phyloP scores from a whole-genome alignment of 2,888 invertebrate species.

The Troglohyphantes excavatus region DNA sequence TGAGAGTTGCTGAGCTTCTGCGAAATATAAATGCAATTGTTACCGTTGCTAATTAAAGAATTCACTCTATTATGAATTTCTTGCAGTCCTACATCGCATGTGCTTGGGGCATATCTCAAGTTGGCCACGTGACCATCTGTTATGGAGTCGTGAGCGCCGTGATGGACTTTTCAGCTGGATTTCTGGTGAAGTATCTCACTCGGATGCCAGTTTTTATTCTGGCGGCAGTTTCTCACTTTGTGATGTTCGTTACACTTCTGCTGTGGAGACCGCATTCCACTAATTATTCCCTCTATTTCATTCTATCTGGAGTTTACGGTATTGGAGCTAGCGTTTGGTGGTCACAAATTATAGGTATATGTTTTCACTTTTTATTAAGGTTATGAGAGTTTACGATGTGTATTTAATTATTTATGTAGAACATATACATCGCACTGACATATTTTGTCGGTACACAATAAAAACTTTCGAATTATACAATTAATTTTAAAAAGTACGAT shows the following conservation, averaged over 20 bases:
- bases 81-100: constrained; percentile 93
- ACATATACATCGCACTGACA: no score
- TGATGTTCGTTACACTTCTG: constrained; percentile 90
- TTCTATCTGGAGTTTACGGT: constrained; percentile 96
- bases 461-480: no score
- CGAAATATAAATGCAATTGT: no score
- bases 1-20: no score
- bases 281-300: constrained; percentile 91
- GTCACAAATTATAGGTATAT: constrained; percentile 95
- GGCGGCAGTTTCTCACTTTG: constrained; percentile 89
- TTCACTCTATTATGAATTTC: constrained; percentile 54
- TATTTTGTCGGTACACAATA: no score
- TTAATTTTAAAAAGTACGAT: no score
- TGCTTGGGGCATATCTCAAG: constrained; percentile 92
- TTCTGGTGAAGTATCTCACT: constrained; percentile 95
- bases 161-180: constrained; percentile 94
- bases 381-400: no score
- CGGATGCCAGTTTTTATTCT: constrained; percentile 91
- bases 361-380: no score
- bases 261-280: constrained; percentile 93
- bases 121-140: constrained; percentile 98
- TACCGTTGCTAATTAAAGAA: no score
- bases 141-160: constrained; percentile 96
- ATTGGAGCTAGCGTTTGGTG: constrained; percentile 98
- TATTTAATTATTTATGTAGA: no score